Percentiles rank a stretch among this genome's conserved stretches.
These are phyloP conservation scores for Cotesia vestalis DNA, from an alignment of 1,140 invertebrate genomes.

Conservation along the genomic window DNA sequence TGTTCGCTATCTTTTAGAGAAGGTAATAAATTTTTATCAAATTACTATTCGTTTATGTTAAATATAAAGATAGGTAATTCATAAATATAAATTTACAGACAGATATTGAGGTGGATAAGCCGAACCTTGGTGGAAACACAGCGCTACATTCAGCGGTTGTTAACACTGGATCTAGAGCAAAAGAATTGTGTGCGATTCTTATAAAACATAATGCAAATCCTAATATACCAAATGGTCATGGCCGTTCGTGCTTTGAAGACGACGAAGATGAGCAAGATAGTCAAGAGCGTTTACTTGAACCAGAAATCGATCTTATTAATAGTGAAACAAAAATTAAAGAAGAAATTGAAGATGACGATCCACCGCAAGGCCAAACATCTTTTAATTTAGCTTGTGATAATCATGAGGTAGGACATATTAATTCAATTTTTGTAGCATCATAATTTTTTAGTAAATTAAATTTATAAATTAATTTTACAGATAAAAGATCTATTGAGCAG, in stretches of 20 bases:
- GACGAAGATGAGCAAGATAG: constrained; percentile 8
- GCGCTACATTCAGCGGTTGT: constrained; percentile 57
- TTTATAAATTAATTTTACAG: constrained; percentile 37
- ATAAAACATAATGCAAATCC: constrained; percentile 55
- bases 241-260: constrained; percentile 18
- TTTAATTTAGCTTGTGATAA: constrained; percentile 57
- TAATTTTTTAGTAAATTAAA: constrained; percentile 20
- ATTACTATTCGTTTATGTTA: constrained; percentile 29
- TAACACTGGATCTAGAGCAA: constrained; percentile 47
- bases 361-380: constrained; percentile 50
- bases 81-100: constrained; percentile 45
- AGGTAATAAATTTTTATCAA: constrained; percentile 42
- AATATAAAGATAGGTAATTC: neutral
- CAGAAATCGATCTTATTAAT: no score
- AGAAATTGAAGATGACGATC: constrained; percentile 45
- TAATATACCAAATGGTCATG: constrained; percentile 48
- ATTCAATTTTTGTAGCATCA: constrained; percentile 21
- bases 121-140: constrained; percentile 58
- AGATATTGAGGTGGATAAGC: constrained; percentile 55
- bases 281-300: neutral
- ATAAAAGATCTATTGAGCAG: constrained; percentile 44
- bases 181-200: constrained; percentile 54
- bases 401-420: constrained; percentile 47
- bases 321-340: constrained; percentile 18
- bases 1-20: constrained; percentile 65